Percentiles rank a stretch among this genome's conserved stretches.
These are phyloP conservation scores for Trachelus iudaicus DNA, from an alignment of 2,888 invertebrate species.

Conservation along the genomic window DNA sequence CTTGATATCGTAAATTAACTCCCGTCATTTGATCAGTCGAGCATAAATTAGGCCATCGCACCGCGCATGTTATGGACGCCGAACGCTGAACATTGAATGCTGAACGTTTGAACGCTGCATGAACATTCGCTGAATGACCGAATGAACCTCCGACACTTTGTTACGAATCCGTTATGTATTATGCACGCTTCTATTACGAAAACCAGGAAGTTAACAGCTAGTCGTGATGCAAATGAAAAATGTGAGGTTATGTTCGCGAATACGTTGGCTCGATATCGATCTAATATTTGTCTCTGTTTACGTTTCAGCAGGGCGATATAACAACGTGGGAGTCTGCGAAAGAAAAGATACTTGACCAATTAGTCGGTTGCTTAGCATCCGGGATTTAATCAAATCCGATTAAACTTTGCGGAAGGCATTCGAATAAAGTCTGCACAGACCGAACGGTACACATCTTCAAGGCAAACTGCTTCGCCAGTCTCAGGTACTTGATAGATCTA, in stretches of 20 bases:
- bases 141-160: neutral
- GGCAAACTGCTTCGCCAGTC: neutral
- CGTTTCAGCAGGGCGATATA: neutral
- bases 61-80: neutral
- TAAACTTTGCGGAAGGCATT: neutral
- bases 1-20: constrained; percentile 13
- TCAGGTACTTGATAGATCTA: neutral
- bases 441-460: neutral
- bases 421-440: neutral
- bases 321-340: neutral
- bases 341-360: neutral
- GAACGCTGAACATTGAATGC: neutral
- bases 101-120: neutral
- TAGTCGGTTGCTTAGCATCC: neutral
- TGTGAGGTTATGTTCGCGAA: neutral
- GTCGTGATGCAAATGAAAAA: neutral
- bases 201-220: neutral
- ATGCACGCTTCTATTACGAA: neutral
- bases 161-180: neutral
- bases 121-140: neutral
- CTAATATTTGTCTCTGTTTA: neutral
- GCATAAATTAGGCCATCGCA: constrained; percentile 14
- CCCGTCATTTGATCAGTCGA: constrained; percentile 11
- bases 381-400: neutral
- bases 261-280: neutral